These are phyloP conservation scores for Melanotaenia maccullochi DNA, from an alignment of 2,797 vertebrate species.

Conservation along the genomic window DNA sequence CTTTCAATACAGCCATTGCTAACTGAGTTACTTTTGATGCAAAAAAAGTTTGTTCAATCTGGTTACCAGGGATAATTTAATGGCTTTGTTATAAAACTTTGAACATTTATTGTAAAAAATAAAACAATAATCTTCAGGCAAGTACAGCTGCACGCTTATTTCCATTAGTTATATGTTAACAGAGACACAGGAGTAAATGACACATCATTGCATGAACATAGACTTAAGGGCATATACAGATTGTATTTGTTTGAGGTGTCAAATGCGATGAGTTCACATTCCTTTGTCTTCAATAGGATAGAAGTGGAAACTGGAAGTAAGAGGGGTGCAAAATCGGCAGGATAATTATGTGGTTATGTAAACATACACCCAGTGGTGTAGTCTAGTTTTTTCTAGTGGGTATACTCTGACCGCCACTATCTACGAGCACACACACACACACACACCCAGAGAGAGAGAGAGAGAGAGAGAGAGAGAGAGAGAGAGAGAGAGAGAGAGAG, in stretches of 20 bases:
- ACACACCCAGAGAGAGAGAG: too few species aligned
- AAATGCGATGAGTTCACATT: background rate
- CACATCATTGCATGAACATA: background rate
- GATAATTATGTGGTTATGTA: constrained; percentile 30
- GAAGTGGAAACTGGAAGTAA: constrained; percentile 28
- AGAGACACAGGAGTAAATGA: background rate
- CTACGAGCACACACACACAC: too few species aligned
- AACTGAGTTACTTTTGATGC: constrained; percentile 32
- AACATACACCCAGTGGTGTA: constrained; percentile 5
- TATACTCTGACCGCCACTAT: too few species aligned
- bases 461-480: too few species aligned
- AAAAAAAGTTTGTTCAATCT: constrained; percentile 15
- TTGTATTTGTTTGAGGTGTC: constrained; percentile 2
- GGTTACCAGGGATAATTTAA: background rate
- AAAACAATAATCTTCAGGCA: background rate
- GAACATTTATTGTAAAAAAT: background rate
- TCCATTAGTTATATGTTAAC: background rate
- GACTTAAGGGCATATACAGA: background rate
- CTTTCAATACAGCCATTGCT: constrained; percentile 37
- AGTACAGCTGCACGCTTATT: background rate
- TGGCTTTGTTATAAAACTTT: constrained; percentile 16
- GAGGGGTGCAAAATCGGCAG: constrained; percentile 23
- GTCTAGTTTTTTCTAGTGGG: too few species aligned
- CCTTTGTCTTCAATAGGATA: constrained; percentile 30
- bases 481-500: too few species aligned